Percentiles rank a stretch among this genome's conserved stretches.
phyloP scores from a whole-genome alignment of 2,888 invertebrate genomes.

The Epirrhoe alternata region DNA sequence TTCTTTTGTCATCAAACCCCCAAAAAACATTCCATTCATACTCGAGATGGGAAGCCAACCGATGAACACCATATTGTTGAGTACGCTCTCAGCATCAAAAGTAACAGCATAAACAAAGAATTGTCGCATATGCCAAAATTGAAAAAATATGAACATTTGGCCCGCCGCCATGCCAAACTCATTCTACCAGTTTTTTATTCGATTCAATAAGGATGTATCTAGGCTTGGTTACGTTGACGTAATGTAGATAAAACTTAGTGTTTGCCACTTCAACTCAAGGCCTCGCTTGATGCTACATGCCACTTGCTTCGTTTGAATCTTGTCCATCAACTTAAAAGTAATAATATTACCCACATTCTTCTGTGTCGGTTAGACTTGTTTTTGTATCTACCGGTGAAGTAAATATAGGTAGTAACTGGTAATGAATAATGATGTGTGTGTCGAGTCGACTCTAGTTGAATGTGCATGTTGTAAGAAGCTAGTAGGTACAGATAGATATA shows the following conservation, averaged over 20 bases:
- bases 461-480: background rate
- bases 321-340: constrained; percentile 23
- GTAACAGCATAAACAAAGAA: background rate
- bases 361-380: constrained; percentile 22
- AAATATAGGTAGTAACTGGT: background rate
- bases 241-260: constrained; percentile 17
- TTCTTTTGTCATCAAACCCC: constrained; percentile 24
- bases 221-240: constrained; percentile 14
- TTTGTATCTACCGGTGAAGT: constrained; percentile 4
- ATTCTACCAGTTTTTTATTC: constrained; percentile 9
- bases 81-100: constrained; percentile 10
- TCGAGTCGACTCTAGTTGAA: background rate
- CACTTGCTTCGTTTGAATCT: constrained; percentile 16
- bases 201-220: constrained; percentile 1
- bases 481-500: background rate
- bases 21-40: constrained; percentile 16
- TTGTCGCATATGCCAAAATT: background rate
- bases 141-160: background rate
- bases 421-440: background rate
- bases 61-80: constrained; percentile 14
- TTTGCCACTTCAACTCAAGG: constrained; percentile 20
- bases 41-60: background rate
- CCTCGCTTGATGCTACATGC: constrained; percentile 9
- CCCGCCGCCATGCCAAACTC: background rate
- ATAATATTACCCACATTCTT: constrained; percentile 8